Conservation (phyloP, 2,888 invertebrate species). For the Proisotoma minuta region DNA sequence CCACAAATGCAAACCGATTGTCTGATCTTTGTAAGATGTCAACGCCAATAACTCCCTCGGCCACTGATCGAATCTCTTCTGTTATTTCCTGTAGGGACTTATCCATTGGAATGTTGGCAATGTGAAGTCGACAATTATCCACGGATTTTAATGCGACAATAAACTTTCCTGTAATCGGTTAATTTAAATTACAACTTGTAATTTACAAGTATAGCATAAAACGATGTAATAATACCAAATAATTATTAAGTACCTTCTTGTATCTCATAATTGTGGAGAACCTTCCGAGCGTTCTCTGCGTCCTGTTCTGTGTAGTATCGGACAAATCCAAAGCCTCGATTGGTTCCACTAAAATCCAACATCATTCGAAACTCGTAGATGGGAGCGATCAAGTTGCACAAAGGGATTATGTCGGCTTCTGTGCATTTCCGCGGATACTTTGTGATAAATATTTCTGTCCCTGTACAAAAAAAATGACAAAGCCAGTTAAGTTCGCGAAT, state of each 20-base stretch:
- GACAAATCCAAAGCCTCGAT: constrained; percentile 75
- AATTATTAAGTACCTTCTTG: no score
- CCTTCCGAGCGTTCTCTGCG: constrained; percentile 63
- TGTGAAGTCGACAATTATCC: constrained; percentile 75
- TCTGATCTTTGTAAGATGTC: constrained; percentile 63
- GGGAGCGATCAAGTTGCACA: constrained; percentile 63
- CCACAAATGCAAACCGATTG: constrained; percentile 77
- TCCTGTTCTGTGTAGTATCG: constrained; percentile 58
- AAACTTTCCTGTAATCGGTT: constrained; percentile 50
- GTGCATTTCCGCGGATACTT: constrained; percentile 70
- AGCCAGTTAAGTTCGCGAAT: no score
- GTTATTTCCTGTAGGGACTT: constrained; percentile 63
- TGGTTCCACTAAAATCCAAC: constrained; percentile 74
- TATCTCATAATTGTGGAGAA: constrained; percentile 66
- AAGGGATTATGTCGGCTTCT: constrained; percentile 68
- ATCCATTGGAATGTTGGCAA: constrained; percentile 67
- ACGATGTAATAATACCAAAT: no score
- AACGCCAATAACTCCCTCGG: constrained; percentile 65
- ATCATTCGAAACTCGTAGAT: constrained; percentile 74
- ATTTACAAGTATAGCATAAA: no score
- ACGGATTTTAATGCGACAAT: constrained; percentile 74
- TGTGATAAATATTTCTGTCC: constrained; percentile 68
- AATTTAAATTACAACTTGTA: no score
- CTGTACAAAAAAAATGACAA: constrained; percentile 18
- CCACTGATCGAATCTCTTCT: constrained; percentile 59